Percentiles rank a stretch among this genome's conserved stretches.
phyloP scores from a whole-genome alignment of 53 echinoderm and acorn worm species.

The Holothuria leucospilota region DNA sequence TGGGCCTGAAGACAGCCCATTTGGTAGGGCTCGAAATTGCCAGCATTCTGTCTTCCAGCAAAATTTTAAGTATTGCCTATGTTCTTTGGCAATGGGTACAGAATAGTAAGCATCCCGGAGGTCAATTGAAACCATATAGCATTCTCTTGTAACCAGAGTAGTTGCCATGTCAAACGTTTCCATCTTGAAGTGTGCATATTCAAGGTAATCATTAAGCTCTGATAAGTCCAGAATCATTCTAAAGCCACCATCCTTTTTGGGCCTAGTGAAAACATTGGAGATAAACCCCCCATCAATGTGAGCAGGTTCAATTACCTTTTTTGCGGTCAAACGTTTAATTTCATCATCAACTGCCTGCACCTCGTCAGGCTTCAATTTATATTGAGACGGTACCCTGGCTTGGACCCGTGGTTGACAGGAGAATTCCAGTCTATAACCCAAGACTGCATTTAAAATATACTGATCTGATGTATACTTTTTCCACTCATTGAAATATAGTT shows the following conservation, averaged over 20 bases:
- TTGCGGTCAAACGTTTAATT: slow-evolving; percentile 24
- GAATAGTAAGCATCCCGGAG: slow-evolving; percentile 66
- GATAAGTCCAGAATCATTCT: slow-evolving; percentile 70
- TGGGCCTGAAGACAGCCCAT: slow-evolving; percentile 53
- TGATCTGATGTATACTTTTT: background rate
- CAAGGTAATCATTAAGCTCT: too few relatives aligned
- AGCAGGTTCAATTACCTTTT: slow-evolving; percentile 32
- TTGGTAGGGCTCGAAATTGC: slow-evolving; percentile 53
- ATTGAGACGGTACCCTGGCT: background rate
- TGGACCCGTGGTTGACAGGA: too few relatives aligned
- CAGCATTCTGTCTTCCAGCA: slow-evolving; percentile 30
- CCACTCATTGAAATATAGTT: background rate
- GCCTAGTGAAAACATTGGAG: slow-evolving; percentile 58
- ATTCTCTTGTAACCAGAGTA: slow-evolving; percentile 30
- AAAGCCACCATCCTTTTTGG: slow-evolving; percentile 56
- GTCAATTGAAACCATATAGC: slow-evolving; percentile 64
- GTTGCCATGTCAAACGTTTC: slow-evolving; percentile 50
- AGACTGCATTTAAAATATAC: background rate
- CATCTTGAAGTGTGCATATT: slow-evolving; percentile 76
- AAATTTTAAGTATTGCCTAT: slow-evolving; percentile 54
- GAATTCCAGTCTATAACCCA: background rate
- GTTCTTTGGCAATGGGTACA: slow-evolving; percentile 49
- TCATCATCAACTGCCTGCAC: slow-evolving; percentile 11
- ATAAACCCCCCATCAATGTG: slow-evolving; percentile 14
- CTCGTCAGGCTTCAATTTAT: background rate